Evolutionary conservation across 2,113 vertebrate genomes (phyloP), one percentile per base, ranked within the genome.

Genomic region (Mirounga angustirostris): DNA sequence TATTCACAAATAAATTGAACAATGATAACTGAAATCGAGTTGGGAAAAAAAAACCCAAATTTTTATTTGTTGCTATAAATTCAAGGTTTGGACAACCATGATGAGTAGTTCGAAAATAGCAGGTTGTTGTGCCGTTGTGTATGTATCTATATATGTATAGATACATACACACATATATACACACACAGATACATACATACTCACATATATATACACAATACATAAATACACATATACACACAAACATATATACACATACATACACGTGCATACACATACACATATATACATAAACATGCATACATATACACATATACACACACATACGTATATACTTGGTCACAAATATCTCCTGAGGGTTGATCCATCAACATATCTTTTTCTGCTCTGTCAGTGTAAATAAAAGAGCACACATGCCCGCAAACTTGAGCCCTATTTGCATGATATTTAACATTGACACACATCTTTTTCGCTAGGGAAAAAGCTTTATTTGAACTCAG

Each of bases 401-500:
- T 30, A 89, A 58, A 89, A 82, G 50, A 92, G 85, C 71, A 82
- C 90, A 73, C 22, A 63, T 52, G 4, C 10, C 80, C 14, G 69
- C 46, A 33, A 65, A 91, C 22, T 46, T 73, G 61, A 92, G 43
- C 13, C 56, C 5, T 36, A 21, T 92, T 90, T 78, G 50, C 36
- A 73, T 69, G 43, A 26, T 33, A 84, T 33, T 80, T 90, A 61
- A 79, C 59, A 81, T 88, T 40, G 58, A 87, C 18, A 18, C 6
- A 10, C 22, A 61, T 87, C 58, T 88, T 59, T 9, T 54, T 88
- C 40, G 30, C 33, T 13, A 36, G 40, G 36, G 59, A 56, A 89
- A 88, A 87, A 40, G 13, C 15, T 74, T 76, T 78, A 43, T 67
- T 69, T 94, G 84, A 92, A 91, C 58, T 90, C 83, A 90, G 58